Percentiles rank a stretch among this genome's conserved stretches.
These are phyloP conservation scores for Lethocerus indicus DNA, from an alignment of 1,140 invertebrate genomes.

Conservation along the genomic window DNA sequence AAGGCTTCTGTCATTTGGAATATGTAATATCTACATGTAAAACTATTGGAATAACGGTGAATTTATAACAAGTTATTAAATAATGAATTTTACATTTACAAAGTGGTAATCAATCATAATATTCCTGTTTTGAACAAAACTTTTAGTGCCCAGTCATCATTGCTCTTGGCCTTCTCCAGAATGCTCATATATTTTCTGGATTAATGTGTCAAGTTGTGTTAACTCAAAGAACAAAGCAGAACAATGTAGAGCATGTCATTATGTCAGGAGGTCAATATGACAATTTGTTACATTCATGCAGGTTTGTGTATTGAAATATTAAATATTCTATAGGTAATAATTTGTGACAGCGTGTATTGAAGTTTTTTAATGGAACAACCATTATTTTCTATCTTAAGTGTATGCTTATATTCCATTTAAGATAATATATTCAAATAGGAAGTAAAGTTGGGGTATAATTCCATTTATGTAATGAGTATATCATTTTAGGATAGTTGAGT, in stretches of 20 bases:
- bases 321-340: conserved; percentile 4
- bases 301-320: conserved; percentile 16
- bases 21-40: conserved; percentile 45
- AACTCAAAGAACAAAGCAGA: conserved; percentile 38
- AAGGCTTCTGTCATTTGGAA: conserved; percentile 56
- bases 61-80: background rate
- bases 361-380: conserved; percentile 18
- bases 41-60: conserved; percentile 54
- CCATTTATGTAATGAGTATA: background rate
- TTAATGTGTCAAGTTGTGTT: conserved; percentile 53
- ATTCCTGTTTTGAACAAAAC: conserved; percentile 16
- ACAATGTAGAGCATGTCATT: conserved; percentile 33
- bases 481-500: background rate
- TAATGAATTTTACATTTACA: background rate
- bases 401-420: conserved; percentile 24
- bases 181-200: conserved; percentile 45
- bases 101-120: background rate
- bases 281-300: conserved; percentile 25
- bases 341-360: conserved; percentile 17
- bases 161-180: conserved; percentile 42
- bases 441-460: background rate
- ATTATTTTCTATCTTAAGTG: conserved; percentile 25
- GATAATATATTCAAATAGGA: conserved; percentile 21
- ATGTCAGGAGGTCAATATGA: conserved; percentile 46
- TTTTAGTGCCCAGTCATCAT: conserved; percentile 40